phyloP scores from a whole-genome alignment of 2,797 vertebrate genomes.

The Poeciliopsis infans region DNA sequence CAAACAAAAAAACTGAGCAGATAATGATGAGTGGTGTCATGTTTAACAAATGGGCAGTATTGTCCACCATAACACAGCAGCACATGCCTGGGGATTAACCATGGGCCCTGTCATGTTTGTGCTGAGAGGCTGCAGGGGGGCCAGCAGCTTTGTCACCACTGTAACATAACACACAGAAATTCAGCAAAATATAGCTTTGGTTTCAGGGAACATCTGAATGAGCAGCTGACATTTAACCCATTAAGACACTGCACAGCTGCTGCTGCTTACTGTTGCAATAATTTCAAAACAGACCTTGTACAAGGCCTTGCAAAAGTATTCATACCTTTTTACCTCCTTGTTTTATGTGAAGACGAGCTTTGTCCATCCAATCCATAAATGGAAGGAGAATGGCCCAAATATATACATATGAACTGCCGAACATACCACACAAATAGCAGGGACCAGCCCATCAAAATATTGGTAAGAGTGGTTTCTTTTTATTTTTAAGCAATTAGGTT shows the following conservation, averaged over 20 bases:
- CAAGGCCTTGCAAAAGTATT: neutral
- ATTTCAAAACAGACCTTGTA: neutral
- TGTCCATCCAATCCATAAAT: neutral
- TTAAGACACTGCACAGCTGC: neutral
- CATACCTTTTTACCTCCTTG: neutral
- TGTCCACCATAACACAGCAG: slow-evolving; percentile 68
- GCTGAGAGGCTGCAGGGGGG: slow-evolving; percentile 61
- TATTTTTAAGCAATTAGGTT: slow-evolving; percentile 27
- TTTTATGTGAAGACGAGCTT: neutral
- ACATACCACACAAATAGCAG: slow-evolving; percentile 6
- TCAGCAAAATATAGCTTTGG: slow-evolving; percentile 36
- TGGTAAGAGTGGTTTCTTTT: neutral
- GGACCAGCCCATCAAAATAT: neutral
- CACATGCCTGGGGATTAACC: slow-evolving; percentile 78
- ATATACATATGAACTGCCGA: neutral
- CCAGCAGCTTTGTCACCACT: slow-evolving; percentile 65
- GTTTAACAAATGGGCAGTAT: slow-evolving; percentile 41
- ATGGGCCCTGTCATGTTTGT: slow-evolving; percentile 62
- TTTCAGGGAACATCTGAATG: slow-evolving; percentile 8
- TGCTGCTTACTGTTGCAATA: neutral
- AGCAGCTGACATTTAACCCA: neutral
- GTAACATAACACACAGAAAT: slow-evolving; percentile 52
- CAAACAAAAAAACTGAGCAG: neutral
- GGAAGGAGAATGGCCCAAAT: neutral
- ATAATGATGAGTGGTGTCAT: slow-evolving; percentile 13